Conservation (phyloP, 2,797 vertebrate species). For the Chaetophractus vellerosus region DNA sequence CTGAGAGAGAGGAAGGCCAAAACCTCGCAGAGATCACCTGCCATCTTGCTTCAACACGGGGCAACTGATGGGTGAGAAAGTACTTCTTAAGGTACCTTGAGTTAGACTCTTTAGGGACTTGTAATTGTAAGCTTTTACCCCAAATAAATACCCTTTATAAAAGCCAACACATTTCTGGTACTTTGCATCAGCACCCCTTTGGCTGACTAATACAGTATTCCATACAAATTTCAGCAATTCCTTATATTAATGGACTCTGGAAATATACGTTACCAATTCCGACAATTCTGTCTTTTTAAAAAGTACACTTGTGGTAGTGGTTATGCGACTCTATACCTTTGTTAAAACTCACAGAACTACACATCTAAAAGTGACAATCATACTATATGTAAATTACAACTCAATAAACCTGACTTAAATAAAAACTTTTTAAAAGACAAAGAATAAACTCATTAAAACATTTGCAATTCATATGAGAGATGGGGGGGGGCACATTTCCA, state of each 20-base stretch:
- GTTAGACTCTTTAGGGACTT: too few relatives aligned
- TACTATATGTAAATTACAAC: constrained; percentile 41
- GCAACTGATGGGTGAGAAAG: too few relatives aligned
- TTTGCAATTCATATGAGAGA: not conserved
- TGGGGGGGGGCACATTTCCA: not conserved
- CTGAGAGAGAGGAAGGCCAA: too few relatives aligned
- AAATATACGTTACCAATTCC: constrained; percentile 26
- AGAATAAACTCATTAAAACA: constrained; percentile 56
- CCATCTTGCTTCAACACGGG: too few relatives aligned
- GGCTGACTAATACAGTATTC: not conserved
- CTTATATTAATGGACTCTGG: not conserved
- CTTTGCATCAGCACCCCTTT: too few relatives aligned
- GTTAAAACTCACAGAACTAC: constrained; percentile 23
- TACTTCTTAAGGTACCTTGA: too few relatives aligned
- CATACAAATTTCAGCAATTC: constrained; percentile 56
- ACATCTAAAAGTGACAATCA: constrained; percentile 43
- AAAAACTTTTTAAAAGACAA: not conserved
- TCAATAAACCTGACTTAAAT: not conserved
- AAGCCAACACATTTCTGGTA: too few relatives aligned
- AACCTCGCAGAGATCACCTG: too few relatives aligned
- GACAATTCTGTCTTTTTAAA: constrained; percentile 50
- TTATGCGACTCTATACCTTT: not conserved
- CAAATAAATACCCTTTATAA: too few relatives aligned
- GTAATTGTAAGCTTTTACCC: too few relatives aligned
- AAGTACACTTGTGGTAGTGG: not conserved